Base-by-base conservation (phyloP, 2,797 vertebrate genomes). In the Psittacula echo region DNA sequence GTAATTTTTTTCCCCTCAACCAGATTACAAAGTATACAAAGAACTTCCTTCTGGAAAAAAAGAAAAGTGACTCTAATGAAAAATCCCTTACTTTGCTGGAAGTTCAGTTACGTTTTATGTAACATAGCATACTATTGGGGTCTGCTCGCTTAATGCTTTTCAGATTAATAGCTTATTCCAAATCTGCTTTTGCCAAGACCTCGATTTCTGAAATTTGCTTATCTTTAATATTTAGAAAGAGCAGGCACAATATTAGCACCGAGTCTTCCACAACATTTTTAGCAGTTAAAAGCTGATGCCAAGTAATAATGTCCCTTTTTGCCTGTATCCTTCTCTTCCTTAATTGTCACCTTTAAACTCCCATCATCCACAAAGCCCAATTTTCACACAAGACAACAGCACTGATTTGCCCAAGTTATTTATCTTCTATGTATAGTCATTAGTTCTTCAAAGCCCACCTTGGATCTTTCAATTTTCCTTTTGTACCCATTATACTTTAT, bases 201-300 rank as follows among this genome's bases (percentile, higher is more conserved):
- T 94, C 91, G 76, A 76, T 90, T 94, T 96, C 95, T 80, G 56
- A 84, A 93, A 87, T 90, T 85, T 95, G 48, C 90, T 92, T 87
- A 80, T 79, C 85, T 96, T 91, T 90, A 79, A 65, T 32, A 75
- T 91, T 95, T 90, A 74, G 71, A 82, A 84, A 77, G 67, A 54
- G 37, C 37, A 27, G 56, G 60, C 42, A 84, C 39, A 89, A 72
- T 30, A 78, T 64, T 66, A 76, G 70, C 26, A 58, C 47, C 13
- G 64, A 90, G 47, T 47, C 64, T 88, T 82, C 70, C 45, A 61
- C 45, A 71, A 32, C 15, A 58, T 53, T 88, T 90, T 74, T 34
- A 89, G 83, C 58, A 85, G 67, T 58, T 93, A 77, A 90, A 94
- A 88, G 65, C 6, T 24, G 60, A 71, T 45, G 34, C 37, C 72